Evolutionary conservation across 2,888 invertebrate genomes (phyloP), one percentile per base, ranked within the genome.

Genomic region (Odontocolon sp.): DNA sequence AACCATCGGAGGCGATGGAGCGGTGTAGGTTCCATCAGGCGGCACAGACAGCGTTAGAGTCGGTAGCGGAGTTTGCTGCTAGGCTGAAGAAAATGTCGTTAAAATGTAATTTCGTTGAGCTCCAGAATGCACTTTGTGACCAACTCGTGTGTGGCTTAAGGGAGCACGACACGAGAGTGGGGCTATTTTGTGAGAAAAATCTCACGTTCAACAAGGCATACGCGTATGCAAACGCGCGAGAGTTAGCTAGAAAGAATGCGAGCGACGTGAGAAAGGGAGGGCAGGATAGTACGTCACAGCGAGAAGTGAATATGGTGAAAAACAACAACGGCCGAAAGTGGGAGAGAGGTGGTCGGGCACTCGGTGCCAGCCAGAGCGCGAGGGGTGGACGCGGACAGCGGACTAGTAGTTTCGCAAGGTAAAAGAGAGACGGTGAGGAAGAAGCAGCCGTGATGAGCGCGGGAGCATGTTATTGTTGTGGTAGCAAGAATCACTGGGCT

Each of bases 401-500:
- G 5, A 6, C 21, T 9, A 23, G 47, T 2, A 23, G 23, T 9
- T 47, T 47, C 47, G 38, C 40, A 11, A 21, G 23, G 11, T 3
- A 21, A 23, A 16, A 42, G 8, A n/a, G 33, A 0, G 9, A 54
- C 5, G 21, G 70, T 23, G 18, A 38, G 8, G 36, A 54, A 45
- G 2, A 31, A 40, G 5, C 47, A n/a, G 28, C 26, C 2, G 42
- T 0, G 11, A 33, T 5, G n/a, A 67, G 28, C 9, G 11, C 69
- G 77, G 40, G n/a, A n/a, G n/a, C n/a, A n/a, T n/a, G n/a, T n/a
- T 66, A 56, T 47, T 77, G 77, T 42, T 77, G 77, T 56, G 77
- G 77, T 0, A 52, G 45, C n/a, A 23, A 0, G 4, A 77, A 74
- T 50, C 80, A 80, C 50, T 33, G 33, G 14, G 31, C 40, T 0